Evolutionary conservation across 2,888 invertebrate species (phyloP), one percentile per base, ranked within the genome.

Genomic region (Cosmia pyralina): DNA sequence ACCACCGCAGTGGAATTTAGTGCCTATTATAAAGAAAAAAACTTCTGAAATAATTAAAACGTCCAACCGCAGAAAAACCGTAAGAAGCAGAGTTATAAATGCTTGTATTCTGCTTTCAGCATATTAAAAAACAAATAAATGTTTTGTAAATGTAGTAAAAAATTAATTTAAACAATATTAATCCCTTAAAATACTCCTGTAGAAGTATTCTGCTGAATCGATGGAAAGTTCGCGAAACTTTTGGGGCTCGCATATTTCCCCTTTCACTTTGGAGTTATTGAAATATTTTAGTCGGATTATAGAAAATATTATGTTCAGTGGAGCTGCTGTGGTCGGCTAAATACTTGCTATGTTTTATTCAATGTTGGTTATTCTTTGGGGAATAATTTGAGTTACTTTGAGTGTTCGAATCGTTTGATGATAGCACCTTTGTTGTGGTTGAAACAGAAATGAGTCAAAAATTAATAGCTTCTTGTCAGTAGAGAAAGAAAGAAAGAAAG

Each of bases 251-350:
- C 78, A 85, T 87, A 87, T 83, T 87, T 86, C 64, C 72, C 74
- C 66, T 82, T 81, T 75, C 60, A 63, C 63, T 81, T 65, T 64
- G 10, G 71, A 77, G 75, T 87, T 86, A 88, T 85, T 88, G 76
- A 87, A 88, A 84, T 85, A 81, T 84, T 86, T 86, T 79, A 57
- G 78, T 68, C 13, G 74, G 72, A 75, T 79, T 77, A 77, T 82
- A 68, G 78, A 75, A 75, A 80, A 79, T 73, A 67, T 60, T 55
- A 82, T 64, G 34, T 75, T 74, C 58, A 28, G 66, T 53, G n/a
- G 69, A 78, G 63, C 62, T 77, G 79, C 52, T 82, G 86, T 72
- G 88, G 88, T 68, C 63, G 59, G 60, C 58, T 44, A 66, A 64
- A 79, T 70, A 57, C 53, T 70, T 65, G 60, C 28, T 73, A 79